A percentile compares a stretch with the other conserved stretches of the same genome.
phyloP scores from a whole-genome alignment of 1,140 invertebrate genomes.

The Archivesica marissinica region DNA sequence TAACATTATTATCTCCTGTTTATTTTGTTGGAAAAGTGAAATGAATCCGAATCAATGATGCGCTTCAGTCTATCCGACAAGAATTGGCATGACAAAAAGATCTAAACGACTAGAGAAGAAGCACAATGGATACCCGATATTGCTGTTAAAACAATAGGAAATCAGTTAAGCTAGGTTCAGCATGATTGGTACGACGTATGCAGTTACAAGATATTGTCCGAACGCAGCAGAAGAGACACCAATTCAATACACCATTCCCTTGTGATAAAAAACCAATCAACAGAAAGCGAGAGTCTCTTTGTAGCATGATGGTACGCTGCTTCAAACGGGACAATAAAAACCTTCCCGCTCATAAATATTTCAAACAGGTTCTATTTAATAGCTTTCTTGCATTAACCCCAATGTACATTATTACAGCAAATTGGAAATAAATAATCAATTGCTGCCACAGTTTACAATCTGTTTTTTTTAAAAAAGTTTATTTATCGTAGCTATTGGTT shows the following conservation, averaged over 20 bases:
- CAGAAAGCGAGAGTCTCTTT: constrained; percentile 2
- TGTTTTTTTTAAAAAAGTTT: too few relatives aligned
- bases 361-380: constrained; percentile 36
- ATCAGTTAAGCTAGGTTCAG: not conserved
- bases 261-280: constrained; percentile 33
- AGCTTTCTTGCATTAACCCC: constrained; percentile 36
- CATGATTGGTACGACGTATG: not conserved
- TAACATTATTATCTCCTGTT: too few relatives aligned
- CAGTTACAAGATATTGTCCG: not conserved
- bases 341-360: constrained; percentile 34
- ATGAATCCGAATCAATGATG: not conserved
- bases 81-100: not conserved
- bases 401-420: constrained; percentile 33
- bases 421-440: constrained; percentile 43
- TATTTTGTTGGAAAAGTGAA: not conserved
- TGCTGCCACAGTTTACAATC: not conserved
- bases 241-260: constrained; percentile 12
- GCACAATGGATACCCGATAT: not conserved
- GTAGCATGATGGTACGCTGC: constrained; percentile 10
- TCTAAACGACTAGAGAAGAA: not conserved
- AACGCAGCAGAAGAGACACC: not conserved
- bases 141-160: not conserved
- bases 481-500: too few relatives aligned
- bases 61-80: not conserved
- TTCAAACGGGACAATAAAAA: constrained; percentile 29